phyloP scores from a whole-genome alignment of 2,888 invertebrate species.

The Lasius fuliginosus region DNA sequence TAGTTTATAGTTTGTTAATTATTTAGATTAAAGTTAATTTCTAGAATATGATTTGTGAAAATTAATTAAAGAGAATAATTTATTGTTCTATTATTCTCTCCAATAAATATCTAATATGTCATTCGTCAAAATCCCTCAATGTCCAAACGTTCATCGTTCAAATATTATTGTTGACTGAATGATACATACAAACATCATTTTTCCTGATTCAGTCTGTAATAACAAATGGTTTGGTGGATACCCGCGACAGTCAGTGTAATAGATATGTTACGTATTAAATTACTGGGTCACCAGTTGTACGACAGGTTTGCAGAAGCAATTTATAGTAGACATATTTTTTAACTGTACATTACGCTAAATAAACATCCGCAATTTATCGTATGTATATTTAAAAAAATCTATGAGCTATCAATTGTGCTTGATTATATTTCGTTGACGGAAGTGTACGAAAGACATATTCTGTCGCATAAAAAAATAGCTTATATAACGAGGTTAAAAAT shows the following conservation, averaged over 20 bases:
- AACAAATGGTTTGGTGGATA: conserved; percentile 29
- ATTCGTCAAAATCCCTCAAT: conserved; percentile 17
- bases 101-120: not conserved
- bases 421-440: conserved; percentile 10
- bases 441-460: not conserved
- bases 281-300: conserved; percentile 18
- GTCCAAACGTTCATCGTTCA: conserved; percentile 5
- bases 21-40: not conserved
- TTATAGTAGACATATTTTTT: conserved; percentile 27
- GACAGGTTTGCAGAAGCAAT: conserved; percentile 1
- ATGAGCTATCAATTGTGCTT: not conserved
- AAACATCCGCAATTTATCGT: conserved; percentile 14
- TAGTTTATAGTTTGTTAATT: not conserved
- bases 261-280: conserved; percentile 46
- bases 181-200: conserved; percentile 11
- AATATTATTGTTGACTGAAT: conserved; percentile 18
- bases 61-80: not conserved
- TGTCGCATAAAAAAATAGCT: conserved; percentile 1
- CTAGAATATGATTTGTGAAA: not conserved
- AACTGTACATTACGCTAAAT: not conserved
- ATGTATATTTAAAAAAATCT: conserved; percentile 28
- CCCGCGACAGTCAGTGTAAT: conserved; percentile 21
- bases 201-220: conserved; percentile 22
- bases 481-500: conserved; percentile 16
- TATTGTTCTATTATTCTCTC: not conserved